A percentile compares a stretch with the other conserved stretches of the same genome.
phyloP scores from a whole-genome alignment of 2,797 vertebrate species.

The Mionectes olivaceus region DNA sequence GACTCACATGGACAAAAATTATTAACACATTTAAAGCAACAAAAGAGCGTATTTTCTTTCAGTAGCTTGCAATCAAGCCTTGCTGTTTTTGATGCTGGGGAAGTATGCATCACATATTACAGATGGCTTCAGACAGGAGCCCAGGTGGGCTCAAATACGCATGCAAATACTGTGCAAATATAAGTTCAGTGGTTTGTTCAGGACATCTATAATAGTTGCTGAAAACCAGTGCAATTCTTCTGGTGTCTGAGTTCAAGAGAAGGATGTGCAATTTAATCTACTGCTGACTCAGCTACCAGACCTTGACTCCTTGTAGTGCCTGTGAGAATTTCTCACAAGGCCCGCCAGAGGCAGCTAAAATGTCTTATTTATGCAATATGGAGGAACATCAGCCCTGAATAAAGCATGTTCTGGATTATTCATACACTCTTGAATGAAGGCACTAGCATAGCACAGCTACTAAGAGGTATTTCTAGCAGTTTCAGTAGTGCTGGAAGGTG shows the following conservation, averaged over 20 bases:
- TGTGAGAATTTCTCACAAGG: background rate
- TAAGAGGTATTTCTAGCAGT: background rate
- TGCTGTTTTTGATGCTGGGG: background rate
- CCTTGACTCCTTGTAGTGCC: background rate
- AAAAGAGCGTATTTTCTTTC: background rate
- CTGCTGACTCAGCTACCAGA: background rate
- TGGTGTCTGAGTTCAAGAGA: background rate
- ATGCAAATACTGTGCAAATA: background rate
- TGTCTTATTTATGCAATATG: background rate
- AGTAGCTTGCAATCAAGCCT: background rate
- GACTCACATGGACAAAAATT: background rate
- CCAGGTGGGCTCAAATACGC: accelerated
- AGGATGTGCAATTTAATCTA: background rate
- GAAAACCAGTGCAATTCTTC: background rate
- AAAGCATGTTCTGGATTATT: background rate
- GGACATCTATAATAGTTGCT: background rate
- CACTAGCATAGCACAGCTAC: background rate
- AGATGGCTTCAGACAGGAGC: background rate
- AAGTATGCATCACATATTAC: background rate
- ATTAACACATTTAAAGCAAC: background rate
- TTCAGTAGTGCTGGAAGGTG: background rate
- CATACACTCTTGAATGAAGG: background rate
- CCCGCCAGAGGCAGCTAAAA: background rate
- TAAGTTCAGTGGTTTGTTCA: background rate
- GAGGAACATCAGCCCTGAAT: background rate